Evolutionary conservation across 2,113 vertebrate genomes (phyloP).

Genomic region (Rhegmatorhina hoffmannsi): DNA sequence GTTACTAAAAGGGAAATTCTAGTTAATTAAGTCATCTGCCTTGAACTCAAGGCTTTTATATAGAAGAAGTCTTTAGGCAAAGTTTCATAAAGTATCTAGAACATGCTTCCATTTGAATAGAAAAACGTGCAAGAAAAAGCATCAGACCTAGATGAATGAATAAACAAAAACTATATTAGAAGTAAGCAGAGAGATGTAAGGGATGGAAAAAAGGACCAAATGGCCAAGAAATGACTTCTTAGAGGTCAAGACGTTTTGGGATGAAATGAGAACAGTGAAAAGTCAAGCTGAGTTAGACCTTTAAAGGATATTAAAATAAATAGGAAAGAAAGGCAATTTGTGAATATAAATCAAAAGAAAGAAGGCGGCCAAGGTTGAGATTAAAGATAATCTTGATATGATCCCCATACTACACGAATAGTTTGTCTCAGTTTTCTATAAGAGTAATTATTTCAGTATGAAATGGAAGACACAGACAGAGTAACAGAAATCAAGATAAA

Average conservation of each 20-base stretch:
- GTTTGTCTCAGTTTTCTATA: not conserved
- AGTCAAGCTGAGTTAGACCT: slow-evolving; percentile 23
- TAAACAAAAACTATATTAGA: not conserved
- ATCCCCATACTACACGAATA: not conserved
- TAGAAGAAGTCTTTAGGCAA: not conserved
- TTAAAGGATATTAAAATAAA: slow-evolving; percentile 40
- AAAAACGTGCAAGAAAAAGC: not conserved
- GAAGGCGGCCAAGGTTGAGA: not conserved
- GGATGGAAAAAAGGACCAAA: not conserved
- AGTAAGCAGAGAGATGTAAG: not conserved
- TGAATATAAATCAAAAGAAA: slow-evolving; percentile 6
- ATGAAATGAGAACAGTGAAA: not conserved
- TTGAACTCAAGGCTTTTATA: not conserved
- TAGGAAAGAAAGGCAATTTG: not conserved
- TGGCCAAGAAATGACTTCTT: slow-evolving; percentile 20
- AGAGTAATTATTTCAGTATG: not conserved
- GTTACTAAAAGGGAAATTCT: not conserved
- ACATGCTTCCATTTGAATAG: not conserved
- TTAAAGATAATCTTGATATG: not conserved
- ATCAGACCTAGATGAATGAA: not conserved
- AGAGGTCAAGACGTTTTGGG: not conserved
- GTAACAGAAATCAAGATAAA: not conserved
- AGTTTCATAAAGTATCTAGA: not conserved
- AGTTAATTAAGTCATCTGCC: not conserved
- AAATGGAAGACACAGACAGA: not conserved